These are phyloP conservation scores for Percopsis transmontana DNA, from an alignment of 2,113 vertebrate species.

Conservation along the genomic window DNA sequence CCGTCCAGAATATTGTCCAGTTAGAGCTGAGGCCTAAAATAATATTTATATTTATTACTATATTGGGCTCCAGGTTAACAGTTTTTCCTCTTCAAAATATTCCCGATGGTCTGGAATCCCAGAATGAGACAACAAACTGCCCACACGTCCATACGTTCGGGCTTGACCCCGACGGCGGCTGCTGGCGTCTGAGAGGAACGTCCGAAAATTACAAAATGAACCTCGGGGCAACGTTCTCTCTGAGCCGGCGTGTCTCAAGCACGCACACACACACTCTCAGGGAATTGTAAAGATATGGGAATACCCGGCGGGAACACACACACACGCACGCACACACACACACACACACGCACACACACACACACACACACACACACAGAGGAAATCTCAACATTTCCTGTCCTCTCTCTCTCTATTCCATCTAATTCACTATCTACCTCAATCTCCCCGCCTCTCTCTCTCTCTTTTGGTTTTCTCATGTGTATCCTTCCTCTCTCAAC, in stretches of 20 bases:
- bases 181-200: too few species aligned
- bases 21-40: too few species aligned
- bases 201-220: too few species aligned
- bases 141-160: too few species aligned
- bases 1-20: too few species aligned
- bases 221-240: too few species aligned
- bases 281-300: constrained; percentile 6
- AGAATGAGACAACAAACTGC: too few species aligned
- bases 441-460: background rate
- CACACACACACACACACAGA: constrained; percentile 64
- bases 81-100: too few species aligned
- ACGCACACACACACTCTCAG: constrained; percentile 6
- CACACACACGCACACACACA: constrained; percentile 35
- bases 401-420: constrained; percentile 64
- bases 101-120: too few species aligned
- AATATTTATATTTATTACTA: too few species aligned
- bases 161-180: too few species aligned
- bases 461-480: background rate
- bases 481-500: background rate
- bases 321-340: constrained; percentile 19
- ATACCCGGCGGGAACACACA: constrained; percentile 17
- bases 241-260: constrained; percentile 9
- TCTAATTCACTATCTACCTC: constrained; percentile 34
- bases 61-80: too few species aligned
- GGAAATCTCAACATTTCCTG: constrained; percentile 82